Evolutionary conservation across 2,888 invertebrate genomes (phyloP), one percentile per base, ranked within the genome.

Genomic region (Athalia rosae): DNA sequence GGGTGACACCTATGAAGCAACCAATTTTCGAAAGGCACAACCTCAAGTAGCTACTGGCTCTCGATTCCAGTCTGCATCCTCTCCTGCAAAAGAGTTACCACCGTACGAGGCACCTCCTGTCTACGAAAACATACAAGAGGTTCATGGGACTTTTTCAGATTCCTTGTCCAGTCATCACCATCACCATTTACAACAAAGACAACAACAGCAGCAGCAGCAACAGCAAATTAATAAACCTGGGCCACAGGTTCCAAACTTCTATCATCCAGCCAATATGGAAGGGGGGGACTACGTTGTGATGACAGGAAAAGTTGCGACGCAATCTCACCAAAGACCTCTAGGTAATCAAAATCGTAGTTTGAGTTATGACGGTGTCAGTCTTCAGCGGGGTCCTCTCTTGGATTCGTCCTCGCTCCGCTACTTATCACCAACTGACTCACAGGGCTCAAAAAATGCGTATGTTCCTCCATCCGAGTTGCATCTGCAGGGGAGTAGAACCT

Each of bases 241-340:
- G 4, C 91, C 91, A n/a, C 91, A 91, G 81, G 91, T 91, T 6
- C 85, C 89, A 0, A 88, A 86, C 83, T 87, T 88, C 80, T 90
- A 89, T 79, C 87, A 89, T 81, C 86, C 92, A 59, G 95, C 95
- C 79, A 95, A 95, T 81, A 93, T 94, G 15, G 95, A 95, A 87
- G 94, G 94, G 79, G 94, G 95, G 13, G 96, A 96, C 86, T 96
- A 96, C 90, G 96, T 96, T 43, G 95, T 95, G 85, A 96, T 96
- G 96, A 95, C 95, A 11, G 95, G 95, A n/a, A 94, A 90, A 84
- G 82, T 86, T n/a, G 82, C 79, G 47, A 84, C 84, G 64, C 66
- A 77, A n/a, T 85, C 83, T 67, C 82, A 80, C 50, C 87, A 85
- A 77, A 83, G 80, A 43, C 67, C 76, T 48, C 62, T 41, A 4